Conservation (phyloP, 2,113 vertebrate genomes). For the Haliaeetus leucogaster region DNA sequence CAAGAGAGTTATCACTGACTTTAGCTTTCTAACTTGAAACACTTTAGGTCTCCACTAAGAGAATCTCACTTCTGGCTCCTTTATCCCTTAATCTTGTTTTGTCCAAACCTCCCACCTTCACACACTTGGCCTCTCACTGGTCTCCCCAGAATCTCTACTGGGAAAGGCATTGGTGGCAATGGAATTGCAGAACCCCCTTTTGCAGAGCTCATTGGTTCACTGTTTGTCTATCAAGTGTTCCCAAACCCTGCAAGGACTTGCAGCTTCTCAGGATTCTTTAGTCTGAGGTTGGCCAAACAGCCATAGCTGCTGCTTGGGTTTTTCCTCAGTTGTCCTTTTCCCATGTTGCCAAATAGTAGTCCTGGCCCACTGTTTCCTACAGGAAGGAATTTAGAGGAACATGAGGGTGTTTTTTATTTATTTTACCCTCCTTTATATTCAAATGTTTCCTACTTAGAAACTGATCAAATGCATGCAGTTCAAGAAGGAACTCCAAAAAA, state of each 20-base stretch:
- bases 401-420: background rate
- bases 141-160: background rate
- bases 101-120: no score
- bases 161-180: background rate
- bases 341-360: background rate
- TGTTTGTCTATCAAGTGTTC: background rate
- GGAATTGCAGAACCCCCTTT: background rate
- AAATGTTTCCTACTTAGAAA: background rate
- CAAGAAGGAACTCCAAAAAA: background rate
- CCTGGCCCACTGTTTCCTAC: no score
- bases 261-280: no score
- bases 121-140: background rate
- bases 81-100: background rate
- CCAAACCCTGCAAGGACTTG: background rate
- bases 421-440: background rate
- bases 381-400: no score
- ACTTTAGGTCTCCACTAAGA: background rate
- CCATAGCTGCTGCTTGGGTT: background rate
- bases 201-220: background rate
- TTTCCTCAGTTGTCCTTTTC: background rate
- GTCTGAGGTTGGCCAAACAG: no score
- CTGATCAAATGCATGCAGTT: background rate
- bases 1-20: background rate
- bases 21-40: background rate
- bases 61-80: background rate